A percentile compares a stretch with the other conserved stretches of the same genome.
Conservation (phyloP, 2,797 vertebrate genomes). For the Thalassophryne amazonica region DNA sequence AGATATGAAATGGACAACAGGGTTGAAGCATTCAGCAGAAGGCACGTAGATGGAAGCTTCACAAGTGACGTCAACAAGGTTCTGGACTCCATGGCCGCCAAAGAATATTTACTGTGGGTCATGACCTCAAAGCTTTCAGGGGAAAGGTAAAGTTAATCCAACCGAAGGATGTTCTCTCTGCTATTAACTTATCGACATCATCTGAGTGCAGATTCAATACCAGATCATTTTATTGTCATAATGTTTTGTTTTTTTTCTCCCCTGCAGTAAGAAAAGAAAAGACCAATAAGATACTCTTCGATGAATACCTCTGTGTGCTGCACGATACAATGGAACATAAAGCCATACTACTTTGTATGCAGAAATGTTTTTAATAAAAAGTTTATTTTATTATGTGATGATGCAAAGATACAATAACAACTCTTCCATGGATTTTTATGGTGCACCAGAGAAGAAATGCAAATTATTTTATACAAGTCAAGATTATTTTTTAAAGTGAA, state of each 20-base stretch:
- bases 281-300: constrained; percentile 37
- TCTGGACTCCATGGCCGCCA: constrained; percentile 91
- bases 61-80: constrained; percentile 94
- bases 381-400: constrained; percentile 34
- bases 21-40: constrained; percentile 74
- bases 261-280: constrained; percentile 65
- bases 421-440: constrained; percentile 61
- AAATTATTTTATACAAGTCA: constrained; percentile 81
- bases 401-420: constrained; percentile 45
- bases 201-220: no score
- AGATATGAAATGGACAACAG: constrained; percentile 80
- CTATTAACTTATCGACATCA: no score
- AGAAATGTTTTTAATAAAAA: constrained; percentile 6
- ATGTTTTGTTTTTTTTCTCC: constrained; percentile 6
- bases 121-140: constrained; percentile 84
- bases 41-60: constrained; percentile 95
- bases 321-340: constrained; percentile 46
- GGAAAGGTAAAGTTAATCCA: constrained; percentile 82
- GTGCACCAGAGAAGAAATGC: constrained; percentile 61
- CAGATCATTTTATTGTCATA: no score
- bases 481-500: constrained; percentile 67
- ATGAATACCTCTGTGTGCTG: constrained; percentile 20
- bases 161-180: no score
- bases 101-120: constrained; percentile 95
- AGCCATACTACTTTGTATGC: constrained; percentile 69